phyloP scores from a whole-genome alignment of 2,113 vertebrate species.

The Toxotes jaculatrix region DNA sequence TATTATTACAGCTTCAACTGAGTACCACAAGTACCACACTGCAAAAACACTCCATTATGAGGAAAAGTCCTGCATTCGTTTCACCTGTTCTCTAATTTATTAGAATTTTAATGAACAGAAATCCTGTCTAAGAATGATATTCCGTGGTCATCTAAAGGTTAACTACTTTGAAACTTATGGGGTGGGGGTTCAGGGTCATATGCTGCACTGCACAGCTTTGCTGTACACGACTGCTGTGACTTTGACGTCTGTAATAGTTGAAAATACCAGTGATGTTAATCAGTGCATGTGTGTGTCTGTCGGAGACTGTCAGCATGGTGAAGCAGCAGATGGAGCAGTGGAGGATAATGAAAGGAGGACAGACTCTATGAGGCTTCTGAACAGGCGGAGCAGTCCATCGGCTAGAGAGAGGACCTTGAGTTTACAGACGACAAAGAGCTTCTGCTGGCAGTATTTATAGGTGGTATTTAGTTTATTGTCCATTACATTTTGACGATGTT shows the following conservation, averaged over 20 bases:
- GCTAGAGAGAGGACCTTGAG: conserved; percentile 64
- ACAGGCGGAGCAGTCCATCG: conserved; percentile 45
- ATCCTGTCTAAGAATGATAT: not conserved
- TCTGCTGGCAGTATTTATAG: conserved; percentile 39
- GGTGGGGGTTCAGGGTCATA: conserved; percentile 34
- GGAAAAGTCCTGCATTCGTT: not conserved
- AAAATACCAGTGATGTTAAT: conserved; percentile 46
- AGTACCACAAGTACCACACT: too few species aligned
- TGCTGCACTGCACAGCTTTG: conserved; percentile 26
- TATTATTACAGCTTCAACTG: too few species aligned
- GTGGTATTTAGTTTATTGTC: conserved; percentile 34
- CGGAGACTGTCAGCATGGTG: conserved; percentile 43
- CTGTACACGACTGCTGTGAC: conserved; percentile 32
- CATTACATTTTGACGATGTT: conserved; percentile 45
- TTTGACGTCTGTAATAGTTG: conserved; percentile 37
- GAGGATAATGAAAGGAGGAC: conserved; percentile 63
- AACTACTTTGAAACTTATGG: not conserved
- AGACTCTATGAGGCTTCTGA: conserved; percentile 50
- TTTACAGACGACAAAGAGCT: conserved; percentile 55
- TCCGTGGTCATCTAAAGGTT: not conserved
- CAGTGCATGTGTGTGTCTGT: conserved; percentile 35
- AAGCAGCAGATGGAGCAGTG: conserved; percentile 68
- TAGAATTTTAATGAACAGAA: too few species aligned
- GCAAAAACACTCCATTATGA: too few species aligned
- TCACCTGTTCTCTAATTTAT: not conserved